Base-by-base conservation (phyloP, 2,888 invertebrate species). In the Gastracanthus pulcherrimus region DNA sequence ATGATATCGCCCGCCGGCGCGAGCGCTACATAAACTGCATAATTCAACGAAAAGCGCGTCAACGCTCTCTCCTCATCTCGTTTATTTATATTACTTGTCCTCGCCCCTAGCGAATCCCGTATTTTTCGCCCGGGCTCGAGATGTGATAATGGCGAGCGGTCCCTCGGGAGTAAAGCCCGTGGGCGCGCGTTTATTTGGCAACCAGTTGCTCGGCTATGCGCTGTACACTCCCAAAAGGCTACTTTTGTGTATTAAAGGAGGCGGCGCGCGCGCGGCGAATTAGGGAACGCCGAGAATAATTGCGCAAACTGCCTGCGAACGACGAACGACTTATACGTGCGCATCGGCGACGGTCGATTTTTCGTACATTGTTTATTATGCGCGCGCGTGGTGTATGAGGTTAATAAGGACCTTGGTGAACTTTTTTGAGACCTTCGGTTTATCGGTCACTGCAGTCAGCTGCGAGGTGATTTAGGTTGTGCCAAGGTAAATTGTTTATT, bases 191-290 rank as follows among this genome's bases (percentile, higher is more conserved):
- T 60, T 87, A 88, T 89, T 90, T 89, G 89, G 86, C 90, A 89
- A 90, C 90, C 88, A 89, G 89, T 90, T 89, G 89, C 89, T 84
- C 87, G 83, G 7, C 48, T 51, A 31, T 38, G 2, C 13, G 6
- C 31, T 23, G n/a, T 36, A 70, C n/a, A n/a, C 86, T 89, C 89
- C 89, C 89, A 86, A 85, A 88, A 87, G 90, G 84, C 88, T 89
- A 88, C 87, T 89, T 89, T 87, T 86, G 86, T 85, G n/a, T n/a
- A n/a, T n/a, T n/a, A n/a, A n/a, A n/a, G n/a, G n/a, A n/a, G n/a
- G n/a, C n/a, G n/a, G n/a, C n/a, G n/a, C n/a, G 86, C 87, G 87
- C 87, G 85, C 84, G 85, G 84, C 86, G 85, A 86, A 86, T 86
- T 86, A 87, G 85, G 84, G 69, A 36, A 26, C 3, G 41, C 38